These are phyloP conservation scores for Drosophila mayri DNA, from an alignment of 1,140 invertebrate species.

Conservation along the genomic window DNA sequence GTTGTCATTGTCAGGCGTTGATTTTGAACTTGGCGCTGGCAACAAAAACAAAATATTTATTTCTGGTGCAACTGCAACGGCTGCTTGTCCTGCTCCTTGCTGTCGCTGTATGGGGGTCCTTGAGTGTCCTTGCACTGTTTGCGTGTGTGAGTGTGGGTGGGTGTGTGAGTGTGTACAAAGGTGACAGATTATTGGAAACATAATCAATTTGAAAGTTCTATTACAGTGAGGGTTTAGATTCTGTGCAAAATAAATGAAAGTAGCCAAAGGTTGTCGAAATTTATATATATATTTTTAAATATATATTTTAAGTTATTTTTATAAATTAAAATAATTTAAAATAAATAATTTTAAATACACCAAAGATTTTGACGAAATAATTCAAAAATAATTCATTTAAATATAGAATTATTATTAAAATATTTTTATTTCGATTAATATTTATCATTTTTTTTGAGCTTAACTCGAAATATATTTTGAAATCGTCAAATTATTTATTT, in stretches of 20 bases:
- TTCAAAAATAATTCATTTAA: too few species aligned
- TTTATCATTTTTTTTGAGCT: too few species aligned
- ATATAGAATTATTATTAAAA: too few species aligned
- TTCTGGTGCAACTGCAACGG: constrained; percentile 6
- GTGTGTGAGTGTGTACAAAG: constrained; percentile 23
- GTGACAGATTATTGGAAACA: constrained; percentile 45
- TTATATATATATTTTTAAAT: too few species aligned
- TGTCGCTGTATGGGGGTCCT: neutral
- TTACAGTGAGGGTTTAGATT: constrained; percentile 7
- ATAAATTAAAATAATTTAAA: too few species aligned
- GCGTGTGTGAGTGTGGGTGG: constrained; percentile 14
- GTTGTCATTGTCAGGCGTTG: constrained; percentile 80
- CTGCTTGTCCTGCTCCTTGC: constrained; percentile 5
- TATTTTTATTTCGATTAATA: too few species aligned
- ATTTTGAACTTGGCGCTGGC: constrained; percentile 73
- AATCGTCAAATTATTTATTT: too few species aligned
- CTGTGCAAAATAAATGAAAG: neutral
- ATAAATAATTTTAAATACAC: too few species aligned
- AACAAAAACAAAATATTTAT: constrained; percentile 11
- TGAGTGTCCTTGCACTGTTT: constrained; percentile 36
- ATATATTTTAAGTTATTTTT: too few species aligned
- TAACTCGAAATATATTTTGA: too few species aligned
- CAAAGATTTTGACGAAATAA: too few species aligned
- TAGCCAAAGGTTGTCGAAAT: too few species aligned
- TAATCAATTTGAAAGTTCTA: constrained; percentile 20